A percentile compares a stretch with the other conserved stretches of the same genome.
Conservation (phyloP, 2,113 vertebrate genomes). For the Geococcyx californianus region DNA sequence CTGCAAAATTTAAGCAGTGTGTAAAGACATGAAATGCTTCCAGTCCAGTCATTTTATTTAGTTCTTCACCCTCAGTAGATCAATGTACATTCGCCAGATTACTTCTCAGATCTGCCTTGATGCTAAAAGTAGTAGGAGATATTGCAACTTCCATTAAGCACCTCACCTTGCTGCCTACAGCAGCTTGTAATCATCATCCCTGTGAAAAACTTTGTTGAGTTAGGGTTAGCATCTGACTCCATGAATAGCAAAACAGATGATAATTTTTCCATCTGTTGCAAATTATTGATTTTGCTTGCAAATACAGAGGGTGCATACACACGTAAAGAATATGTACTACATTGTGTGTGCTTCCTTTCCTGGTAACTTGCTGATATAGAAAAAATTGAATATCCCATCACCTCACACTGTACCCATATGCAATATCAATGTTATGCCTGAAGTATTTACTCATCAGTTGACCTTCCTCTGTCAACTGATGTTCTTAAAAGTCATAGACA, state of each 20-base stretch:
- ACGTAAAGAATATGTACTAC: background rate
- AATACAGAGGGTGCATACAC: background rate
- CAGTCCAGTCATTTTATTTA: background rate
- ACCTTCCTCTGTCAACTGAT: background rate
- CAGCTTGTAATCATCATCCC: background rate
- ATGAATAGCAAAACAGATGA: background rate
- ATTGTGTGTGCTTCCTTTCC: background rate
- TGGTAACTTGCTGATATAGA: background rate
- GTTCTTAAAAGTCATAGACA: background rate
- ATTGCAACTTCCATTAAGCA: background rate
- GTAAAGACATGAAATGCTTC: background rate
- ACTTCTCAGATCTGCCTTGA: background rate
- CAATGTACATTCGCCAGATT: background rate
- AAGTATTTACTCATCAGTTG: background rate
- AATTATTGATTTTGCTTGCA: background rate
- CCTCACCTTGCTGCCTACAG: background rate
- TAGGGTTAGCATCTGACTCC: background rate
- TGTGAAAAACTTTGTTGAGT: background rate
- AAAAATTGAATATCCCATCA: background rate
- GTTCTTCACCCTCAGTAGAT: background rate
- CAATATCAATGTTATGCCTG: background rate
- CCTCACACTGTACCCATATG: background rate
- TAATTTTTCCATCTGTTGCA: background rate
- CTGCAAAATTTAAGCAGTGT: background rate
- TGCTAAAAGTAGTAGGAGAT: background rate